Evolutionary conservation across 1,140 invertebrate species (phyloP), one percentile per base, ranked within the genome.

Genomic region (Metopolophium dirhodum): DNA sequence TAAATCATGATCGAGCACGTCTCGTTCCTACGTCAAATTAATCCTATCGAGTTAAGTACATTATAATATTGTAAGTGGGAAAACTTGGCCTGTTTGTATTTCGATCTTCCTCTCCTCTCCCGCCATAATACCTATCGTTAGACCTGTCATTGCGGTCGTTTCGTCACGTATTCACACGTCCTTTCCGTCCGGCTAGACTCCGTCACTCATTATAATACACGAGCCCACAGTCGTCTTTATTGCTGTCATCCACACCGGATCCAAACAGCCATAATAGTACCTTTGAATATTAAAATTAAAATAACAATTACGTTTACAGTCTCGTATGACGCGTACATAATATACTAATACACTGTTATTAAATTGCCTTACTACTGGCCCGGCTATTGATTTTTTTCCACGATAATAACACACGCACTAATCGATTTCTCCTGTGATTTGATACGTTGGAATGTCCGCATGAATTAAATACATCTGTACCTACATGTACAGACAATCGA

Each of bases 121-220:
- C n/a, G 35, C 26, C 51, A 30, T 18, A 41, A 41, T 41, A 23
- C 49, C 23, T 35, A 20, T 35, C 61, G 11, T 6, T 26, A 26
- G 49, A 23, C 35, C 88, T 57, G 49, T 89, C 88, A n/a, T 57
- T 89, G 88, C 88, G 88, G 88, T 57, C 88, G 88, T 54, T 89
- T 89, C 88, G 88, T 89, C 88, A 89, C 85, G 85, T 47, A 86
- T 86, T 86, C 85, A 86, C 85, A 86, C 88, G 88, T 89, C 49
- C 87, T 54, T 37, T 54, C 87, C n/a, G 86, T 85, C 83, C 37
- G 37, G 37, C 83, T 26, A 45, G 37, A 87, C 86, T n/a, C 30
- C 86, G 47, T 87, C 45, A n/a, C 86, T 87, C 86, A 87, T 87
- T 49, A 87, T 87, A 20, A 54, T 87, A 26, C 45, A 47, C 45